Conservation (phyloP, 2,113 vertebrate species). For the Enhydra lutris region DNA sequence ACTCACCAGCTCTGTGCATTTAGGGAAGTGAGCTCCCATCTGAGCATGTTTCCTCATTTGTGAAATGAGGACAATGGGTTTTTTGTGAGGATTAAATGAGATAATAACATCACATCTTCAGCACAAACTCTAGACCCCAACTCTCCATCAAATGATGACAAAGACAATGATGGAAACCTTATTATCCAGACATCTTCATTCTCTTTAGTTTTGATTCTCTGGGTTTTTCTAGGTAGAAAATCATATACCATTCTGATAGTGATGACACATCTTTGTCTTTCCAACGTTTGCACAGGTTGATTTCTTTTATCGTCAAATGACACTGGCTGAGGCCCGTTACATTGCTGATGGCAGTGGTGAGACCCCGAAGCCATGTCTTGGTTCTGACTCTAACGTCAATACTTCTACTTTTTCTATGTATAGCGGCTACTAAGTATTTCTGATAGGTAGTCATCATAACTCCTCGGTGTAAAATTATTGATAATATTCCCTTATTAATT, state of each 20-base stretch:
- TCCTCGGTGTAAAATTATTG: not conserved
- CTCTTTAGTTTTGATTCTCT: not conserved
- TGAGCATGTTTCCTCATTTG: not conserved
- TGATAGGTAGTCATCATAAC: not conserved
- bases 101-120: not conserved
- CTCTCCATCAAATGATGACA: not conserved
- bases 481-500: not conserved
- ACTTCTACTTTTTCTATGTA: not conserved
- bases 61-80: not conserved
- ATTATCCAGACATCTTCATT: not conserved
- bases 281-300: not conserved
- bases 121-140: not conserved
- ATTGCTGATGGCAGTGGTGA: not conserved
- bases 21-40: not conserved
- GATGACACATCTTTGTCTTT: not conserved
- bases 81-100: not conserved
- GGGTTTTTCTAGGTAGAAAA: not conserved
- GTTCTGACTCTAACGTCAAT: not conserved
- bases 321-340: not conserved
- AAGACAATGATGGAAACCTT: not conserved
- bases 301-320: not conserved
- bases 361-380: not conserved
- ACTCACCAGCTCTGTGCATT: not conserved
- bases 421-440: not conserved
- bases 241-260: not conserved